Conservation (phyloP, 2,797 vertebrate genomes). For the Lemur catta region DNA sequence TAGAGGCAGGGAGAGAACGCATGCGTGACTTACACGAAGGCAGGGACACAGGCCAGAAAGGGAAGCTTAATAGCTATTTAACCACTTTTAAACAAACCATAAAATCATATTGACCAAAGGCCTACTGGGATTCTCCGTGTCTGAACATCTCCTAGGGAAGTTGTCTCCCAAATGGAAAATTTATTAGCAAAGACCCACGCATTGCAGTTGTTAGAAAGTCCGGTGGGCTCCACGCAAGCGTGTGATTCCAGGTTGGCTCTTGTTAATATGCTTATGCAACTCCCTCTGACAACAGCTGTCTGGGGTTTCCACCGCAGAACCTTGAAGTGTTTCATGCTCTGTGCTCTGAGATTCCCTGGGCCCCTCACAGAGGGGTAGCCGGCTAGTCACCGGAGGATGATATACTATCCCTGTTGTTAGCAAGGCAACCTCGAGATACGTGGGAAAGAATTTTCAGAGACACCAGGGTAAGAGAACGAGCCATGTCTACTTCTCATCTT, state of each 20-base stretch:
- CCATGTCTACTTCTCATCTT: neutral
- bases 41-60: constrained; percentile 41
- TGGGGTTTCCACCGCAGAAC: constrained; percentile 46
- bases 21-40: constrained; percentile 9
- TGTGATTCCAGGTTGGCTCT: constrained; percentile 21
- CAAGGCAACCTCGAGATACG: neutral
- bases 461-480: constrained; percentile 15
- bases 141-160: constrained; percentile 75
- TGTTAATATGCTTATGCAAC: constrained; percentile 55
- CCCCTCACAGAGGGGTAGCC: neutral
- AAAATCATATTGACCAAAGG: constrained; percentile 77
- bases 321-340: neutral
- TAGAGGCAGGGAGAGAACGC: neutral
- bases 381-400: constrained; percentile 42
- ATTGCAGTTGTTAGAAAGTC: constrained; percentile 59
- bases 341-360: neutral
- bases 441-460: constrained; percentile 75
- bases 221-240: neutral
- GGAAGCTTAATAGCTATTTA: constrained; percentile 62
- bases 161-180: constrained; percentile 75
- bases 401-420: neutral
- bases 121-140: constrained; percentile 69
- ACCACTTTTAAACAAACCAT: constrained; percentile 77
- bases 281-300: constrained; percentile 49
- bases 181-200: constrained; percentile 67